These are phyloP conservation scores for Pluvianellus socialis DNA, from an alignment of 2,113 vertebrate genomes.

Conservation along the genomic window DNA sequence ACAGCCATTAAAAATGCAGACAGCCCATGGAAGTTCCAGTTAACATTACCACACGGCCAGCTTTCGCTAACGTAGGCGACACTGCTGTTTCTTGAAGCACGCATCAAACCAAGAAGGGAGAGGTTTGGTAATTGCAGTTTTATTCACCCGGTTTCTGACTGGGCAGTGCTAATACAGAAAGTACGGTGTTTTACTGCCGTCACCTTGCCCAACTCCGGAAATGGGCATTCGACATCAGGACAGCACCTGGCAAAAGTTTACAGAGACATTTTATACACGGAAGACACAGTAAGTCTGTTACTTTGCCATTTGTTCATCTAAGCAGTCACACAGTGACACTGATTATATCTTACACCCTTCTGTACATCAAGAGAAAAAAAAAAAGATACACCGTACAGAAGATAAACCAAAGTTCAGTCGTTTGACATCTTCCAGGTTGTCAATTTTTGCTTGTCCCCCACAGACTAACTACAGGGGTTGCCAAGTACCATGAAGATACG, in stretches of 20 bases:
- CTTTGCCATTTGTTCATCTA: neutral
- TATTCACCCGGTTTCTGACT: neutral
- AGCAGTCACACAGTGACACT: neutral
- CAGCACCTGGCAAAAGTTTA: neutral
- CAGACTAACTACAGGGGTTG: neutral
- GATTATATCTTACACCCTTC: neutral
- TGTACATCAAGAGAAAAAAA: neutral
- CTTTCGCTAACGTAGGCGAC: neutral
- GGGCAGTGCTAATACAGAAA: neutral
- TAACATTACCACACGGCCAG: neutral
- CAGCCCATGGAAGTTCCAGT: neutral
- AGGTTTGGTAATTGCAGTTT: neutral
- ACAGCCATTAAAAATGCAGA: neutral
- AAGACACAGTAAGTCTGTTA: neutral
- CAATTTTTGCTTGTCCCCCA: neutral
- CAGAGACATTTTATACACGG: neutral
- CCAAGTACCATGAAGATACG: neutral
- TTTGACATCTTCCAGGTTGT: neutral
- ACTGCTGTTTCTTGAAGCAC: neutral
- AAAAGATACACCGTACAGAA: neutral
- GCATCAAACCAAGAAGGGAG: neutral
- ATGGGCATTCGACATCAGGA: neutral
- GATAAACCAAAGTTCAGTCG: neutral
- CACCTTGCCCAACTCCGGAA: accelerated
- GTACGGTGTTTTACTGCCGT: neutral